Base-by-base conservation (phyloP, 2,888 invertebrate genomes). In the Ecliptopera silaceata region DNA sequence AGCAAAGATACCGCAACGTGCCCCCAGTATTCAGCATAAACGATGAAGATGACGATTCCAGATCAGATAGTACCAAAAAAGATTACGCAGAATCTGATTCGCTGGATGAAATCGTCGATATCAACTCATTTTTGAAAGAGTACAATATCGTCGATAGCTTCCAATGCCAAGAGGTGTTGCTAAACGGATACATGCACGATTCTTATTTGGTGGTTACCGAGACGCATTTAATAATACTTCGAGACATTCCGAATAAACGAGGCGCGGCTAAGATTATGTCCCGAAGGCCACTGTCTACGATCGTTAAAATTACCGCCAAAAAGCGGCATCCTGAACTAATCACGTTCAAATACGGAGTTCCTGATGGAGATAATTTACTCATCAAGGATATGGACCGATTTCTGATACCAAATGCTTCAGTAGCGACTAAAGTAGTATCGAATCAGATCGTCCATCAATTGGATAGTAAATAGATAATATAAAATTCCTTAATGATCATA, bases 301-400 rank as follows among this genome's bases (percentile, higher is more conserved):
- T 99, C 70, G 97, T 99, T 6, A 98, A 97, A 91, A 99, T 99
- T 61, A 99, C 99, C 0, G 98, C 98, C 10, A 97, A 98, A 81
- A 98, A 98, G 82, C 94, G 96, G 54, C 96, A 97, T 80, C 98
- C 99, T 0, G 98, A 99, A 86, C 91, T 99, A 70, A 98, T 99
- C 62, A 99, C 99, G 0, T 99, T 99, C 83, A 98, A 98, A 82
- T 99, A 99, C 81, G 98, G 98, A 3, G 93, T 95, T 54, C 95
- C 95, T 1, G 95, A 96, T 77, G 96, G 96, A 44, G 96, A 96
- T 71, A 94, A 94, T 39, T 89, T 97, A 32, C 92, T 95, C 58
- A 96, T 98, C 58, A 96, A 90, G 71, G 98, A 98, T 81, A 96
- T 97, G 95, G 98, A 98, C 86, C 93, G 96, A 65, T 97, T 98